Percentiles rank a stretch among this genome's conserved stretches.
Conservation (phyloP, 2,797 vertebrate species). For the Spinus olivaceus region DNA sequence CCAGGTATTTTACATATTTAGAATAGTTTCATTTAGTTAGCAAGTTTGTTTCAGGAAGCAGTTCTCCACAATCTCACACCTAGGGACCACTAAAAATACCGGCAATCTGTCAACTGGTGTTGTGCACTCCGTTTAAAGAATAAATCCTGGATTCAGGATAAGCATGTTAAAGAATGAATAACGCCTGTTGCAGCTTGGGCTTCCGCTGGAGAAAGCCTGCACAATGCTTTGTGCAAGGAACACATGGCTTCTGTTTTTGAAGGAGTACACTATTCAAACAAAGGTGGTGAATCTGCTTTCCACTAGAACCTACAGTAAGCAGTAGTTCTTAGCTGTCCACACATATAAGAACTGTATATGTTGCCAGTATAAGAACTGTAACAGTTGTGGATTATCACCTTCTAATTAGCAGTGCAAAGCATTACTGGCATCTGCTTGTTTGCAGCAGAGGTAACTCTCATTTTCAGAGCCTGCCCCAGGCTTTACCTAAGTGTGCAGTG, state of each 20-base stretch:
- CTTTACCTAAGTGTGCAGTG: neutral
- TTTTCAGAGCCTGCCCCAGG: neutral
- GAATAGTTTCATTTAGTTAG: neutral
- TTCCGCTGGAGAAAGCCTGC: neutral
- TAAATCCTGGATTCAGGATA: neutral
- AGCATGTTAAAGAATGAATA: neutral
- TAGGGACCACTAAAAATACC: neutral
- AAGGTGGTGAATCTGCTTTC: neutral
- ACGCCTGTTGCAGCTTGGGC: neutral
- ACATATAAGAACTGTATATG: neutral
- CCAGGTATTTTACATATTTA: neutral
- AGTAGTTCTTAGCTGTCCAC: neutral
- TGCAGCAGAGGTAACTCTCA: neutral
- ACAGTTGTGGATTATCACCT: rapidly evolving
- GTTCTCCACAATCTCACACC: neutral
- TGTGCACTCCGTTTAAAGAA: neutral
- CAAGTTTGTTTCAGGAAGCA: neutral
- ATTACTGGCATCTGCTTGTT: neutral
- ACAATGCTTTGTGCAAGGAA: neutral
- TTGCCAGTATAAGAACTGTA: neutral
- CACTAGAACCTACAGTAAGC: neutral
- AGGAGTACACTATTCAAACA: neutral
- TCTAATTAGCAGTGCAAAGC: neutral
- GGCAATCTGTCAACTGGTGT: neutral
- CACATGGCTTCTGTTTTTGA: neutral